Base-by-base conservation (phyloP, 37 sponge, comb jelly and placozoan genomes). In the Axinella damicornis region DNA sequence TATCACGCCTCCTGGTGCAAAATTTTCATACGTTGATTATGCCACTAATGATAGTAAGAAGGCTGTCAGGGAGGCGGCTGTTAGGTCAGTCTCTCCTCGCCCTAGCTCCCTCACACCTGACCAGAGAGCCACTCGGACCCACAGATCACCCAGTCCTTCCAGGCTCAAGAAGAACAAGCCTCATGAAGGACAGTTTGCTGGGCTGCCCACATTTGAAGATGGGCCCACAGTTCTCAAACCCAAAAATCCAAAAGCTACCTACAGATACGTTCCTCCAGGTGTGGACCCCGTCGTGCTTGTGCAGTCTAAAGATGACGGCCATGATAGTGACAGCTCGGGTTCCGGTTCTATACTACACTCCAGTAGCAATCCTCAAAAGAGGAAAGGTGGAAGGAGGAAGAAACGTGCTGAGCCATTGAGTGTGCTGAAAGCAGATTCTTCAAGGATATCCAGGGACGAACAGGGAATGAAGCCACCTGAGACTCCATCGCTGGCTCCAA, bases 291-390 rank as follows among this genome's bases (percentile, higher is more conserved):
- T 20, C 20, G 30, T 57, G 24, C 56, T 75, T 4, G 15, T 25
- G 33, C 68, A 53, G 24, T 46, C 46, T 12, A 46, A 46, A 46
- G 73, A 85, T 20, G 74, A 75, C 24, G 86, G 79, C 2, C 71
- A 85, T 71, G 79, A 86, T 34, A 94, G 94, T 40, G 94, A 94
- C 77, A 94, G 94, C 71, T 94, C 94, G 25, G 94, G 94, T 0
- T 94, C 94, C 0, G 94, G 94, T 0, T 85, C 91, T 18, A 56
- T 90, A 30, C 25, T 82, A 12, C 62, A 61, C 12, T 22, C 62
- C 4, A 82, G 73, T 24, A 71, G 73, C 55, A 72, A 71, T 62
- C n/a, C 40, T 25, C 52, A 57, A 38, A 82, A 82, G 60, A 65
- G 30, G 54, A 31, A 33, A 27, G 55, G 69, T 53, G 62, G 62